Conservation (phyloP, 2,888 invertebrate species). For the Fissipunctia ypsillon region DNA sequence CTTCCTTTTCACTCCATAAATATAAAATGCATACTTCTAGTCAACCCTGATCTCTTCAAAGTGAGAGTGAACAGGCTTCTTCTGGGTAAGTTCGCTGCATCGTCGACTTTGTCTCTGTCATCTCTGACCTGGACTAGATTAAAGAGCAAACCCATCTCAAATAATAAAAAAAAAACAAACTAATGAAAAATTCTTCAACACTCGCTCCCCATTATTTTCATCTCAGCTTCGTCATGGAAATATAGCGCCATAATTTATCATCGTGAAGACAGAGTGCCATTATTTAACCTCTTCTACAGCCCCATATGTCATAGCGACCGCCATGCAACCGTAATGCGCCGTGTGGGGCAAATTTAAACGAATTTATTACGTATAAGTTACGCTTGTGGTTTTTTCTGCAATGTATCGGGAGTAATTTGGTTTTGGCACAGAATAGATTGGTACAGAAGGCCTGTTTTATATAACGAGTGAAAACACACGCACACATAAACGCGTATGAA, state of each 20-base stretch:
- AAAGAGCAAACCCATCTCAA: too few relatives aligned
- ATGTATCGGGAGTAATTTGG: constrained; percentile 17
- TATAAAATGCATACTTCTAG: not conserved
- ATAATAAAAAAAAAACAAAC: too few relatives aligned
- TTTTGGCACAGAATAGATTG: not conserved
- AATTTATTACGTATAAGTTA: constrained; percentile 49
- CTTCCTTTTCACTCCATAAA: not conserved
- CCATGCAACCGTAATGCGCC: constrained; percentile 36
- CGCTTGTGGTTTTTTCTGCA: constrained; percentile 21
- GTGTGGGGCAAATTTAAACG: constrained; percentile 39
- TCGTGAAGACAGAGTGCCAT: constrained; percentile 29
- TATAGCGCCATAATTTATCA: constrained; percentile 47
- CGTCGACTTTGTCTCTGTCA: too few relatives aligned
- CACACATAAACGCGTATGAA: not conserved
- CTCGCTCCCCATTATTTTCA: constrained; percentile 21
- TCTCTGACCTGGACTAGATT: too few relatives aligned
- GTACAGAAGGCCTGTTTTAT: not conserved
- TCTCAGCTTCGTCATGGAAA: constrained; percentile 30
- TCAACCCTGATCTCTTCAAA: too few relatives aligned
- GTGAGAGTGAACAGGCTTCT: too few relatives aligned
- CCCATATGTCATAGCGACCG: constrained; percentile 52
- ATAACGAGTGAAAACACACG: not conserved
- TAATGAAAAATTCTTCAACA: constrained; percentile 15
- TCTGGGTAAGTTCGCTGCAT: too few relatives aligned
- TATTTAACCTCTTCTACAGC: constrained; percentile 46